A percentile compares a stretch with the other conserved stretches of the same genome.
Conservation (phyloP, 1,140 invertebrate species). For the Euura saliciscinereae region DNA sequence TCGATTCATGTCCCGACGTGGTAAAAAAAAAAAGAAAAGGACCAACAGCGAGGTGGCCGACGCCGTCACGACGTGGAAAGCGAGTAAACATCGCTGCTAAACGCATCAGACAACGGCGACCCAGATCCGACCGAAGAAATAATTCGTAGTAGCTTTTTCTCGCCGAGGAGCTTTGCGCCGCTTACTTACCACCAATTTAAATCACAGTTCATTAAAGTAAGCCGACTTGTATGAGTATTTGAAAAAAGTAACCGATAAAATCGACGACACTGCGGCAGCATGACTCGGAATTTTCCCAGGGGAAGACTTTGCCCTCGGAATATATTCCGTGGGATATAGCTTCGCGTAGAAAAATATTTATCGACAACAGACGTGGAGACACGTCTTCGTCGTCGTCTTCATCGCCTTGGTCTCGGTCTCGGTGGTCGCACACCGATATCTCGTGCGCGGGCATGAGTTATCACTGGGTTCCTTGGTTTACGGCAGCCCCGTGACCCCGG, state of each 20-base stretch:
- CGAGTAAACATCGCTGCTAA: background rate
- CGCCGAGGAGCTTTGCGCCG: background rate
- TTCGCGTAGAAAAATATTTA: background rate
- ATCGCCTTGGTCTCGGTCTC: background rate
- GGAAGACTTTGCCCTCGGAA: background rate
- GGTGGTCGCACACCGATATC: background rate
- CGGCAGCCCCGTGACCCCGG: constrained; percentile 1
- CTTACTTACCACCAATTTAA: background rate
- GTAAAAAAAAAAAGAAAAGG: too few species aligned
- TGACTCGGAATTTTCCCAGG: background rate
- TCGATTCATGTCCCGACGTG: too few species aligned
- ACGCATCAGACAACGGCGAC: background rate
- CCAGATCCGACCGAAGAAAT: background rate
- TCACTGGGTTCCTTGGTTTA: constrained; percentile 2
- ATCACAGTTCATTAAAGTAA: constrained; percentile 3
- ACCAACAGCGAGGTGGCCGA: too few species aligned
- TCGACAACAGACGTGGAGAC: constrained; percentile 1
- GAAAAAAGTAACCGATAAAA: background rate
- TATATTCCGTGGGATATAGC: background rate
- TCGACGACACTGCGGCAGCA: background rate
- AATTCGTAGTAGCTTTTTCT: too few species aligned
- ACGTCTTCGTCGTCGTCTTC: background rate
- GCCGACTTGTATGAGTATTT: background rate
- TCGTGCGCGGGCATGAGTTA: background rate
- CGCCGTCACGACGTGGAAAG: too few species aligned